phyloP scores from a whole-genome alignment of 2,113 vertebrate genomes.

The Prinia subflava region DNA sequence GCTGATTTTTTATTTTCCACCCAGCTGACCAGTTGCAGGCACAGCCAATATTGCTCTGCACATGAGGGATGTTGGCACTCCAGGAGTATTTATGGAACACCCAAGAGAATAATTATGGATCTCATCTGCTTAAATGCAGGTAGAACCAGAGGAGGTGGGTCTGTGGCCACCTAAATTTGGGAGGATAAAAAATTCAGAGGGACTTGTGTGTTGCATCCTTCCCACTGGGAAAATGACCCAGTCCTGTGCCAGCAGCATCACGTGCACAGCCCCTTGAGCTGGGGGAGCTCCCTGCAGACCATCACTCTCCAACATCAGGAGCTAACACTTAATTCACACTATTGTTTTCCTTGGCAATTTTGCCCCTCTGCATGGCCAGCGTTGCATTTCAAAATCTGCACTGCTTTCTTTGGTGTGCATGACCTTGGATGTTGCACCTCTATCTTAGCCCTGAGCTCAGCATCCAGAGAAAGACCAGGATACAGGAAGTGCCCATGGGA shows the following conservation, averaged over 20 bases:
- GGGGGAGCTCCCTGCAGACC: fast-evolving
- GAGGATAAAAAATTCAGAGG: neutral
- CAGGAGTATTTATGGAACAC: neutral
- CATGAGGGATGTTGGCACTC: fast-evolving
- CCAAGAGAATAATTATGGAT: neutral
- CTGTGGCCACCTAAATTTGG: neutral
- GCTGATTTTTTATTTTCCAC: neutral
- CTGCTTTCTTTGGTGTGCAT: neutral
- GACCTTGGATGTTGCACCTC: neutral
- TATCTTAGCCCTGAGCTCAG: neutral
- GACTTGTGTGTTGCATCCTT: neutral
- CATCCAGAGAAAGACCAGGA: neutral
- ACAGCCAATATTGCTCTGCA: fast-evolving
- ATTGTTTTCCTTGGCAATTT: neutral
- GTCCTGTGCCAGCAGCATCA: neutral
- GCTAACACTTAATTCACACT: neutral
- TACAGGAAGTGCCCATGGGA: neutral
- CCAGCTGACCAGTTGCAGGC: neutral
- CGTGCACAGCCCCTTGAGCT: fast-evolving
- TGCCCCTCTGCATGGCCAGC: fast-evolving
- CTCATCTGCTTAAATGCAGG: neutral
- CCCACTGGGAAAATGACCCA: neutral
- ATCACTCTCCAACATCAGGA: neutral
- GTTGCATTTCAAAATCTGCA: neutral
- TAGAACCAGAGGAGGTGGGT: neutral